Evolutionary conservation across 2,797 vertebrate species (phyloP).

Genomic region (Sebastes itinus): DNA sequence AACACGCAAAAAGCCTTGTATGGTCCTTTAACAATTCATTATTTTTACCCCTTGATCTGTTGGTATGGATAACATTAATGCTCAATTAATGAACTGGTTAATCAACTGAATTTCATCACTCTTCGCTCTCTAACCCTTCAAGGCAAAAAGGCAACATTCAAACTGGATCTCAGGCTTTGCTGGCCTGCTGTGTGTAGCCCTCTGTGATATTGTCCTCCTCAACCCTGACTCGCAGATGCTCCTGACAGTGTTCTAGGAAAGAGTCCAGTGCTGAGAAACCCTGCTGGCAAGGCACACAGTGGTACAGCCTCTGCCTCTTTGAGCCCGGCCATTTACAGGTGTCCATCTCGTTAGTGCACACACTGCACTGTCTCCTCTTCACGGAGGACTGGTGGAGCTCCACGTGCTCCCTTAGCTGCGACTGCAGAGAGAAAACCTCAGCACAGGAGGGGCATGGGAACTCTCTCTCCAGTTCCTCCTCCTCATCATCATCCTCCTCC

Average conservation of each 20-base stretch:
- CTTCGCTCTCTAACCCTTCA: not conserved
- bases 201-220: slow-evolving; percentile 68
- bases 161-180: slow-evolving; percentile 46
- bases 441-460: slow-evolving; percentile 82
- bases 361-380: slow-evolving; percentile 69
- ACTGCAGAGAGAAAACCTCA: slow-evolving; percentile 74
- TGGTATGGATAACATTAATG: not conserved
- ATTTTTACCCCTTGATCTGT: not conserved
- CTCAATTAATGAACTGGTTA: slow-evolving; percentile 13
- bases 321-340: slow-evolving; percentile 50
- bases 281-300: slow-evolving; percentile 81
- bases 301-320: slow-evolving; percentile 72
- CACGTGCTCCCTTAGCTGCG: slow-evolving; percentile 71
- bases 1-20: slow-evolving; percentile 7
- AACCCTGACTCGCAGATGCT: slow-evolving; percentile 72
- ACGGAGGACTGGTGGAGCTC: slow-evolving; percentile 71
- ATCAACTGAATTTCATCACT: not conserved
- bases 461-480: slow-evolving; percentile 50
- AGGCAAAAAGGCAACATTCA: slow-evolving; percentile 48
- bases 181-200: slow-evolving; percentile 4
- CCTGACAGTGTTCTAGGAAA: slow-evolving; percentile 83
- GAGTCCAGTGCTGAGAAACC: slow-evolving; percentile 72
- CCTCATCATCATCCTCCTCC: slow-evolving; percentile 13
- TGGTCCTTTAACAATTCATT: not conserved
- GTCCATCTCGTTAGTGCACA: slow-evolving; percentile 75